These are phyloP conservation scores for Reticulitermes lucifugus DNA, from an alignment of 2,888 invertebrate genomes.

Conservation along the genomic window DNA sequence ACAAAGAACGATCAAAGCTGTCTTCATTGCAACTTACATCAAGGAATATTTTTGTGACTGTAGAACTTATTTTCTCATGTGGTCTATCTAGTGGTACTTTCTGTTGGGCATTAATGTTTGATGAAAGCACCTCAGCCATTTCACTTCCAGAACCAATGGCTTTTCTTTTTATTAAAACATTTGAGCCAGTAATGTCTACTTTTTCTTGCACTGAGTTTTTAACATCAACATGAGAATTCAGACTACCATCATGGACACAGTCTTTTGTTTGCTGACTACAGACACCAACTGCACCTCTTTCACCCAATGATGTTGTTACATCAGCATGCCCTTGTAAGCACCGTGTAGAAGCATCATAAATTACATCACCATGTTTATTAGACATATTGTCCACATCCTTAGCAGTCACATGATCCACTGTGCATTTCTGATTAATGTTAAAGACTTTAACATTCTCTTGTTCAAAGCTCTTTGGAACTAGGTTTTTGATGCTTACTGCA, in stretches of 20 bases:
- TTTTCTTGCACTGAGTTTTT: background rate
- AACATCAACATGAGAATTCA: background rate
- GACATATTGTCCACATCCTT: too few relatives aligned
- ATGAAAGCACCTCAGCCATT: background rate
- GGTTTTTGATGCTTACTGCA: background rate
- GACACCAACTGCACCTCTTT: background rate
- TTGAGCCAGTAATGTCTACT: background rate
- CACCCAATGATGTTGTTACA: background rate
- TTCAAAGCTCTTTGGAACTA: background rate
- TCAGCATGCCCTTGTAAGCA: background rate
- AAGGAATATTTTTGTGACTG: background rate
- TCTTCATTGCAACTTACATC: background rate
- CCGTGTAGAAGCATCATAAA: background rate
- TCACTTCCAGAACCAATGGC: background rate
- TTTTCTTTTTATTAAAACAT: background rate
- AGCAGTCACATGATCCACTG: too few relatives aligned
- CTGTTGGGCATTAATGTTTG: background rate
- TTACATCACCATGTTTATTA: background rate
- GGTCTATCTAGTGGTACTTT: background rate
- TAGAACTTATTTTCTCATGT: background rate
- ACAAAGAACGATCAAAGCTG: slow-evolving; percentile 8
- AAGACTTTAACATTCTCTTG: too few relatives aligned
- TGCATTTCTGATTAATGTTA: too few relatives aligned
- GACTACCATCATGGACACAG: background rate
- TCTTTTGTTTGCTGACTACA: slow-evolving; percentile 19